Conservation (phyloP, 2,113 vertebrate genomes). For the Formicarius rufipectus region DNA sequence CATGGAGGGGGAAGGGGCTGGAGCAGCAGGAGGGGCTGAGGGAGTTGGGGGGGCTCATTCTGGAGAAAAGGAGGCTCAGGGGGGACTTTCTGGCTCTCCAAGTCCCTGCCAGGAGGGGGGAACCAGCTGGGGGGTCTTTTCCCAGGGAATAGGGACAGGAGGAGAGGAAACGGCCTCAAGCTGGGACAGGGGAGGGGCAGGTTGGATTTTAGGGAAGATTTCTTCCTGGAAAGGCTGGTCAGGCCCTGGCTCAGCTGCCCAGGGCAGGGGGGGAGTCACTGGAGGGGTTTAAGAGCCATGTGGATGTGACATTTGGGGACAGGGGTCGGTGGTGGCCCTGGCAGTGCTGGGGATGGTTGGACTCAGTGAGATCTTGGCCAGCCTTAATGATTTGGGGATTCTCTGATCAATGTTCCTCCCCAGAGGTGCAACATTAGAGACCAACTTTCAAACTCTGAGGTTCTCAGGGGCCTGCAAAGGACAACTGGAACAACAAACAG, state of each 20-base stretch:
- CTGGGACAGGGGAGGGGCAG: not conserved
- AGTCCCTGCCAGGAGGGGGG: not conserved
- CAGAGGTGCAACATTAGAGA: not conserved
- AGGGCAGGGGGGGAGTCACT: not conserved
- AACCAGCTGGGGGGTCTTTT: not conserved
- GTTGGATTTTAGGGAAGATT: rapidly evolving
- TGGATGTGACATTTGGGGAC: not conserved
- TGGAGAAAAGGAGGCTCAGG: not conserved
- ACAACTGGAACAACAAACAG: not conserved
- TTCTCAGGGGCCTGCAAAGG: not conserved
- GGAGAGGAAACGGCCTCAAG: not conserved
- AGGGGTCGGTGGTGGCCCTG: rapidly evolving
- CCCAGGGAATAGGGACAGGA: not conserved
- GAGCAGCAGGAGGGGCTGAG: rapidly evolving
- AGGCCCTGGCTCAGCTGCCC: not conserved
- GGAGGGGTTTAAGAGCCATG: not conserved
- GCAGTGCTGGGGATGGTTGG: not conserved
- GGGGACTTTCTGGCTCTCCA: not conserved
- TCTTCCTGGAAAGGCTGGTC: rapidly evolving
- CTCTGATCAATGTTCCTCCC: not conserved
- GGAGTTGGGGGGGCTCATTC: not conserved
- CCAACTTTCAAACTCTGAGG: not conserved
- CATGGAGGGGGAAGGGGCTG: not conserved
- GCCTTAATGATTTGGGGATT: not conserved
- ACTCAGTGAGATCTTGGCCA: not conserved